Percentiles rank a stretch among this genome's conserved stretches.
These are phyloP conservation scores for Nasonovia ribisnigri DNA, from an alignment of 2,888 invertebrate genomes.

Conservation along the genomic window DNA sequence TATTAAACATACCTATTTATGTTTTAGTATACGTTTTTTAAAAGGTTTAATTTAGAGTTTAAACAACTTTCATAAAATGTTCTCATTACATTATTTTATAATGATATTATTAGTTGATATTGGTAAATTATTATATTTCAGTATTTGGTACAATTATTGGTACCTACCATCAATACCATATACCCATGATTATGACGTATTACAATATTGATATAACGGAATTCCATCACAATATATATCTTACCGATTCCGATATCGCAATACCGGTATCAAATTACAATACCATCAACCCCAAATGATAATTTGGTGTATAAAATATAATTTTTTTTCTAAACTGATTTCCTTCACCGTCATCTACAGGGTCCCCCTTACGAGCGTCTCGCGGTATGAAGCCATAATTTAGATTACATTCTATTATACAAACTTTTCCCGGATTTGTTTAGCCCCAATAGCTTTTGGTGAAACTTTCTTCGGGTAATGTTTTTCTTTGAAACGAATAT, in stretches of 20 bases:
- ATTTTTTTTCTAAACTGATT: background rate
- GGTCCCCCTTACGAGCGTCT: background rate
- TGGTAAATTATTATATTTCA: too few species aligned
- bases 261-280: background rate
- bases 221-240: background rate
- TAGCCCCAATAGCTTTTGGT: constrained; percentile 62
- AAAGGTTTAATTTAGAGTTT: background rate
- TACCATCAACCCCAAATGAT: background rate
- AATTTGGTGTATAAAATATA: background rate
- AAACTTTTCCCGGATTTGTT: constrained; percentile 63
- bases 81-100: background rate
- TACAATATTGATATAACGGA: background rate
- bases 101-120: background rate
- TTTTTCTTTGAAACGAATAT: constrained; percentile 64
- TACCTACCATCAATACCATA: background rate
- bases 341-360: constrained; percentile 31
- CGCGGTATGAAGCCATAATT: constrained; percentile 50
- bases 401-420: constrained; percentile 64
- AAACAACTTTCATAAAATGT: background rate
- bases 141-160: background rate
- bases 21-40: background rate
- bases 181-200: background rate
- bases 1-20: background rate
- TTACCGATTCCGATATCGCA: background rate
- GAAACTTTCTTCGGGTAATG: constrained; percentile 62